Base-by-base conservation (phyloP, 2,797 vertebrate genomes). In the Helicolenus hilgendorfi region DNA sequence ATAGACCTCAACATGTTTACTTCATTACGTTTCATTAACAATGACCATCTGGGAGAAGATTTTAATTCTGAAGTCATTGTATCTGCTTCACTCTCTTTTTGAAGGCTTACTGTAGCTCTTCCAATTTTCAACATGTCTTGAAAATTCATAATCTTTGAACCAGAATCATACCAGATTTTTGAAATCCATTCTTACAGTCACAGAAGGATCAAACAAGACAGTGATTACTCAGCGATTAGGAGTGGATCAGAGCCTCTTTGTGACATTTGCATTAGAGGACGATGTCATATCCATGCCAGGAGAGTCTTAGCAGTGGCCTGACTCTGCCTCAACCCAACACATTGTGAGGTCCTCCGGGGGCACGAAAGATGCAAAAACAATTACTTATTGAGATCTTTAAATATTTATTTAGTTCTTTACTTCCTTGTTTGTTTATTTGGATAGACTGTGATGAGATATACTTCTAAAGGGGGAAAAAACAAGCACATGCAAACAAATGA, bases 191-290 rank as follows among this genome's bases (percentile, higher is more conserved):
- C 85, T 92, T 87, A 60, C 83, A 68, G 76, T 91, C 92, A 90
- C 89, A 94, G 92, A 92, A 83, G 89, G 89, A 93, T 95, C 88
- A 95, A 95, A 94, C 93, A 94, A 87, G 81, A 92, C 92, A 84
- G 90, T 93, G 94, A 96, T 96, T 96, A 93, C 87, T 86, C 81
- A 73, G 94, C 60, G 92, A 95, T 97, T 96, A 96, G 83, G 83
- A 93, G 84, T 92, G 96, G 94, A 96, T 97, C 95, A 96, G 85
- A 92, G 91, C 74, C 86, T 93, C 91, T 94, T 93, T 92, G 90
- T 94, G 89, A 92, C 90, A 94, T 96, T 95, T 96, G 87, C 92
- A 94, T 95, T 68, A 67, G 85, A 93, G 76, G 76, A 85, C 84
- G 74, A 83, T 92, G 82, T 92, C 72, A 84, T 94, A 93, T 91